Base-by-base conservation (phyloP, 1,140 invertebrate species). In the Sipha flava region DNA sequence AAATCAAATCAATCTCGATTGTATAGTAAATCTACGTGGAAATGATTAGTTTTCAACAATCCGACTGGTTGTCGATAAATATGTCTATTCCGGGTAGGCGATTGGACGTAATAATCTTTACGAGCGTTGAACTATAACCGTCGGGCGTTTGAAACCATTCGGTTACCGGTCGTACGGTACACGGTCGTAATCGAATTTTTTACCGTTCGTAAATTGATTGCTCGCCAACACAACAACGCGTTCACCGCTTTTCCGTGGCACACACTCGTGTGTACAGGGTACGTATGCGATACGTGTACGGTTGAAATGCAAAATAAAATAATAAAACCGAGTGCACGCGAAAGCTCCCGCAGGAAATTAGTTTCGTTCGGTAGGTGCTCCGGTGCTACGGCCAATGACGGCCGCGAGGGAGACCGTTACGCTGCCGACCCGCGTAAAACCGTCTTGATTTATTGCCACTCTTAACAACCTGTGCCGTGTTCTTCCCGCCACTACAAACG, bases 291-390 rank as follows among this genome's bases (percentile, higher is more conserved):
- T n/a, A n/a, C n/a, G n/a, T n/a, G n/a, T 14, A 21, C 23, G 23
- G 23, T 26, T 23, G 7, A 59, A 21, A 59, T 34, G 6, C 7
- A n/a, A 26, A 73, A 73, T 57, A 77, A 77, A 77, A 77, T 77
- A 77, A 77, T 77, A 77, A 77, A 26, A 77, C n/a, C 21, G 7
- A 40, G 10, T 18, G 23, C 4, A 23, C 49, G 23, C 49, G 72
- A 75, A 75, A 75, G 45, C 31, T 75, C 72, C 72, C 72, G 52
- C 49, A 77, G 72, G 72, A 77, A 77, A 77, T 77, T 77, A 77
- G 72, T 77, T 77, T 77, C 26, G 52, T 77, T 77, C 34, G 49
- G 72, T 23, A 40, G 72, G 72, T 37, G 62, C 62, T 66, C 62
- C 62, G 14, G 34, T 45, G 4, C 31, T 3, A 37, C 21, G 54